Conservation (phyloP, 2,888 invertebrate species). For the Osmoderma eremita region DNA sequence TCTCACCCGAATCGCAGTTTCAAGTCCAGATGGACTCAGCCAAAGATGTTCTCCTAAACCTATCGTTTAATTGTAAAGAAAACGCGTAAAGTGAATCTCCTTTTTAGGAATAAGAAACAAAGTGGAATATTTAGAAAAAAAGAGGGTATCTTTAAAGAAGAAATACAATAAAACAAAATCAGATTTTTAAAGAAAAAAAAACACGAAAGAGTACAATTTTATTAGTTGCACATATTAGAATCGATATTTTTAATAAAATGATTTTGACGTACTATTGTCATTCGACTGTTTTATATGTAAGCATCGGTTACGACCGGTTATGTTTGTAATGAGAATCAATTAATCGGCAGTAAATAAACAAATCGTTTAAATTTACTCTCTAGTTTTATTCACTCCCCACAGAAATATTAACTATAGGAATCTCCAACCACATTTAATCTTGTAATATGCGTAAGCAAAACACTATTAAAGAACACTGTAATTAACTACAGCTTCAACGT, state of each 20-base stretch:
- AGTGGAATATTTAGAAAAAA: conserved; percentile 1
- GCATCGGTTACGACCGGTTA: conserved; percentile 37
- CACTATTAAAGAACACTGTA: background rate
- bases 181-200: conserved; percentile 48
- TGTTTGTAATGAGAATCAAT: conserved; percentile 53
- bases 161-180: conserved; percentile 42
- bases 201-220: conserved; percentile 57
- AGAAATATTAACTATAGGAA: background rate
- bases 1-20: conserved; percentile 56
- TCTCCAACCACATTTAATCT: background rate
- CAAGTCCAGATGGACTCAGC: conserved; percentile 58
- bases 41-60: conserved; percentile 60
- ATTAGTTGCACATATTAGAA: conserved; percentile 57
- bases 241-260: conserved; percentile 50
- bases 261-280: conserved; percentile 46
- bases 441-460: background rate
- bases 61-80: conserved; percentile 59
- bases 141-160: conserved; percentile 5
- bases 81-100: conserved; percentile 53
- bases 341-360: conserved; percentile 52
- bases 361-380: conserved; percentile 51
- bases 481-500: background rate
- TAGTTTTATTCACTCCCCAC: background rate
- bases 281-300: conserved; percentile 49
- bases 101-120: conserved; percentile 24